A percentile compares a stretch with the other conserved stretches of the same genome.
Evolutionary conservation across 2,888 invertebrate species (phyloP).

Genomic region (Nemoura dubitans): DNA sequence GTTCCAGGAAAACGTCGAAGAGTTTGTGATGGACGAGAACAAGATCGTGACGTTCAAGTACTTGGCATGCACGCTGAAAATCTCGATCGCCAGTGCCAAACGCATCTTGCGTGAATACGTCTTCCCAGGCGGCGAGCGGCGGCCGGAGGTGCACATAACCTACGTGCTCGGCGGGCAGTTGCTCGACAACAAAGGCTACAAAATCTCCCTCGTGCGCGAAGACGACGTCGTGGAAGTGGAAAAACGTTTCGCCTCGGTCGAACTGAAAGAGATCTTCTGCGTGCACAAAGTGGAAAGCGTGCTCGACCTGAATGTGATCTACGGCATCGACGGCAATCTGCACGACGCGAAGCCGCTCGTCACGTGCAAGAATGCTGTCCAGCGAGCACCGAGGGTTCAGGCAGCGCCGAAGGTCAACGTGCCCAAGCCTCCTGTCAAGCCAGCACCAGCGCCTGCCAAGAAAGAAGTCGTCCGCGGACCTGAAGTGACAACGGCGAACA

Average conservation of each 20-base stretch:
- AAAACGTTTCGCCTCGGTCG: slow-evolving; percentile 57
- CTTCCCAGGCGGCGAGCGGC: slow-evolving; percentile 54
- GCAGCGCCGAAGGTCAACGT: background rate
- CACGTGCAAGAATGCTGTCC: background rate
- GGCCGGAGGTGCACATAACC: slow-evolving; percentile 55
- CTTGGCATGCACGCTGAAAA: slow-evolving; percentile 59
- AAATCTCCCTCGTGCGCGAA: slow-evolving; percentile 58
- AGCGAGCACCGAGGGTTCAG: background rate
- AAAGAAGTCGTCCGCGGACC: background rate
- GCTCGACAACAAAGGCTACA: slow-evolving; percentile 55
- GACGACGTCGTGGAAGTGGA: slow-evolving; percentile 55
- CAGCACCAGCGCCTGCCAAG: background rate
- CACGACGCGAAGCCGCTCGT: background rate
- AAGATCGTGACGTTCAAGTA: slow-evolving; percentile 61
- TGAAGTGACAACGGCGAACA: background rate
- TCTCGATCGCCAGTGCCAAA: slow-evolving; percentile 62
- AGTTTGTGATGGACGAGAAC: slow-evolving; percentile 58
- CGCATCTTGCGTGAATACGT: slow-evolving; percentile 57
- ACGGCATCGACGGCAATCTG: slow-evolving; percentile 20
- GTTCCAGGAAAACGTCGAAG: slow-evolving; percentile 57
- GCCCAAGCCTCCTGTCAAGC: background rate
- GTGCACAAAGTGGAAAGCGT: slow-evolving; percentile 56
- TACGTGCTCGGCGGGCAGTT: slow-evolving; percentile 58
- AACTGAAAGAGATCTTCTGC: slow-evolving; percentile 61
- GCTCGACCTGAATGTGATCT: slow-evolving; percentile 2